Evolutionary conservation across 2,113 vertebrate species (phyloP).

Genomic region (Ochotona curzoniae): DNA sequence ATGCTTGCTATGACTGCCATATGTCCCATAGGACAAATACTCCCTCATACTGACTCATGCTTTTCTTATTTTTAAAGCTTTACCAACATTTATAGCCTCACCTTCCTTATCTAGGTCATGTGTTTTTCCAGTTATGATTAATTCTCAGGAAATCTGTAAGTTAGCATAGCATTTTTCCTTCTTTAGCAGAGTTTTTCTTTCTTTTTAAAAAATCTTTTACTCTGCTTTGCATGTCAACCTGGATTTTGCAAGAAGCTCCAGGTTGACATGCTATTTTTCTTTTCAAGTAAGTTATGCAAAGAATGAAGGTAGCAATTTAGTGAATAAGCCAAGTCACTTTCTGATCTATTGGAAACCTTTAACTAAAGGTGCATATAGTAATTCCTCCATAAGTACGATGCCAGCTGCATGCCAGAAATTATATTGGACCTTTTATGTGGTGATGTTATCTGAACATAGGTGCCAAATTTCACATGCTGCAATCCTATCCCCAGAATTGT

Average conservation of each 20-base stretch:
- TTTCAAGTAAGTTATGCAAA: constrained; percentile 43
- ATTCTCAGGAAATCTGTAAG: constrained; percentile 54
- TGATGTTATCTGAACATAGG: background rate
- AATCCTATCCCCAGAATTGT: background rate
- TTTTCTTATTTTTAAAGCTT: constrained; percentile 42
- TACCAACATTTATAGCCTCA: constrained; percentile 43
- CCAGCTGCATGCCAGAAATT: background rate
- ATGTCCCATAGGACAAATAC: constrained; percentile 10
- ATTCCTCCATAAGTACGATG: background rate
- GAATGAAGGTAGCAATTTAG: background rate
- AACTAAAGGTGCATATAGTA: constrained; percentile 19
- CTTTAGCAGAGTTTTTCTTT: background rate
- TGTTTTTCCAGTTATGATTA: constrained; percentile 38
- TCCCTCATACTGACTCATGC: background rate
- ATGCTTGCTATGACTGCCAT: background rate
- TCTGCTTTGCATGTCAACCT: background rate
- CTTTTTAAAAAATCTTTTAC: background rate
- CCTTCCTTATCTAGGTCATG: constrained; percentile 41
- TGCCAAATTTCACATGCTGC: background rate
- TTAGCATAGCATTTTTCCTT: constrained; percentile 16
- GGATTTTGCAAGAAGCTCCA: background rate
- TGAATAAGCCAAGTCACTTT: constrained; percentile 17
- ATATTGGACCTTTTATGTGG: background rate
- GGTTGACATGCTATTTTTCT: constrained; percentile 35
- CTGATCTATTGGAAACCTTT: constrained; percentile 48